Conservation (phyloP, 1,140 invertebrate species). For the Nasonia longicornis region DNA sequence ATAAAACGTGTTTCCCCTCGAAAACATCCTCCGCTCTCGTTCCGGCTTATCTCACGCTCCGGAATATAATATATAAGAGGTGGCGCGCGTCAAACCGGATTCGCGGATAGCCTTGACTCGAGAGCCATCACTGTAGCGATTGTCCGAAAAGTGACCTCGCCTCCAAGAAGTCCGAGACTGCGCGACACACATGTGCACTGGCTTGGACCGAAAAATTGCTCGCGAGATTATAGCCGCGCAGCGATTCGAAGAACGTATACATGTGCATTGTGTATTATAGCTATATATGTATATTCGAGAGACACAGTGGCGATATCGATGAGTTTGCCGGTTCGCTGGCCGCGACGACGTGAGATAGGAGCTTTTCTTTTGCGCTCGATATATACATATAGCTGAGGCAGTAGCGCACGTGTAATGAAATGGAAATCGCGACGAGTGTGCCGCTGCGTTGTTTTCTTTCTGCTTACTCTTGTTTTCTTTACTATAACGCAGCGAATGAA, state of each 20-base stretch:
- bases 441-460: not conserved
- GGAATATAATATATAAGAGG: not conserved
- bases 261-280: not conserved
- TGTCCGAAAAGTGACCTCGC: slow-evolving; percentile 7
- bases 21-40: not conserved
- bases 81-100: not conserved
- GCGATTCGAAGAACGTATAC: not conserved
- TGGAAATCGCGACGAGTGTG: not conserved
- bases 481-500: too few species aligned
- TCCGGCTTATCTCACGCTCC: not conserved
- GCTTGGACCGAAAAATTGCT: not conserved
- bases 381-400: too few species aligned
- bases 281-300: not conserved
- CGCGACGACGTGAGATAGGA: not conserved
- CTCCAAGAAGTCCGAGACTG: slow-evolving; percentile 22
- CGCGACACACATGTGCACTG: slow-evolving; percentile 46
- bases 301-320: not conserved
- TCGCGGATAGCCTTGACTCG: not conserved
- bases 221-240: too few species aligned
- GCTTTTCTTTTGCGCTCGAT: not conserved
- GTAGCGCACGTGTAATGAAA: not conserved
- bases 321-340: not conserved
- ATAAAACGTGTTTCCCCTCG: not conserved
- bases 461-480: too few species aligned
- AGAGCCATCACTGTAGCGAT: not conserved